Base-by-base conservation (phyloP, 2,797 vertebrate genomes). In the Artibeus jamaicensis region DNA sequence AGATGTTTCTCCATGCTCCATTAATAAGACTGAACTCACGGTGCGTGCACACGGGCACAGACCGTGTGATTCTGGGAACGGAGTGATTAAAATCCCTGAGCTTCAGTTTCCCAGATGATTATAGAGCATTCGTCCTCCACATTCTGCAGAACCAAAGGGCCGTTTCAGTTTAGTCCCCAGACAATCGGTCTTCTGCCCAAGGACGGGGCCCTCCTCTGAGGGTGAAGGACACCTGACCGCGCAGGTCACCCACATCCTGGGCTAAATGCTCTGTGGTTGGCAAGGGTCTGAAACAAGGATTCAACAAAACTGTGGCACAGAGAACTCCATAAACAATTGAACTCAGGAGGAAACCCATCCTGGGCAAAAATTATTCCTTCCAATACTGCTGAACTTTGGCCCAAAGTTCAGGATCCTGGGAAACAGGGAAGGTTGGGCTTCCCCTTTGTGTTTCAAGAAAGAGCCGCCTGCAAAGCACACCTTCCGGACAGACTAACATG, bases 111-210 rank as follows among this genome's bases (percentile, higher is more conserved):
- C 90, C 34, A 6, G 50, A 29, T 39, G 12, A 39, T 22, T 6
- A 21, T 0, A 5, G 4, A 1, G 9, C 29, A 32, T 10, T 53
- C 29, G 1, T 42, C 2, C 6, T n/a, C 59, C 12, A 0, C 24
- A 22, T 4, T 59, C 57, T 59, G 16, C 57, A 59, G 57, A 59
- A 59, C 57, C 57, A 59, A 57, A 59, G 24, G 57, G 24, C 24
- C 24, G 3, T 59, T 81, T n/a, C 42, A 9, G 70, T 10, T 6
- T 9, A 21, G 59, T 24, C 18, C 34, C 4, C 4, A 29, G 10
- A 22, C 9, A 37, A 77, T 4, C 34, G 1, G 55, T 12, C 19
- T 22, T 70, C 29, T 39, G 57, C 16, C 83, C 5, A 8, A 44
- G 29, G 81, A 55, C 22, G n/a, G 29, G 16, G 29, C 44, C 46